phyloP scores from a whole-genome alignment of 2,113 vertebrate species.

The Caracal caracal region DNA sequence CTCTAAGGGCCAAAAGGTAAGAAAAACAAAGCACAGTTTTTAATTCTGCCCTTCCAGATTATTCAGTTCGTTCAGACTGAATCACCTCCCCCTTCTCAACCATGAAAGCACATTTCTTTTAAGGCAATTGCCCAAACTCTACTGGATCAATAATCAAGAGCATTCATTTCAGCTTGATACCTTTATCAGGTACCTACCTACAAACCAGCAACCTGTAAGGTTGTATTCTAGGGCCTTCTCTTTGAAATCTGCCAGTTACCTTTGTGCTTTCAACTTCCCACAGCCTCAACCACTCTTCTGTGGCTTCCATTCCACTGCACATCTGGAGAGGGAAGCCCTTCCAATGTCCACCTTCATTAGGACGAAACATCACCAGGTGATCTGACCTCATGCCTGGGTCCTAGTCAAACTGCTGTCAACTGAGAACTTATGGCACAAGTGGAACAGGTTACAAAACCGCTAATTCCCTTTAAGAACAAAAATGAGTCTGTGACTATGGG shows the following conservation, averaged over 20 bases:
- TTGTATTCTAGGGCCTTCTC: not conserved
- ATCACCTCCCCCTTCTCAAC: not conserved
- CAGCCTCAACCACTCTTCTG: not conserved
- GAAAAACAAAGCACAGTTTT: not conserved
- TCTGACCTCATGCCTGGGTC: not conserved
- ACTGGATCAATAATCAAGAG: not conserved
- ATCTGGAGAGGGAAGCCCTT: not conserved
- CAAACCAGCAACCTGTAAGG: not conserved
- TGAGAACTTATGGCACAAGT: not conserved
- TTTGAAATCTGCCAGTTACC: not conserved
- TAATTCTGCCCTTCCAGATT: not conserved
- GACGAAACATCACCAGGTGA: not conserved
- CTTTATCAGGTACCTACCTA: not conserved
- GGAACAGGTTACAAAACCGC: not conserved
- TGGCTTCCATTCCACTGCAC: not conserved
- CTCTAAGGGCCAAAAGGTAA: not conserved
- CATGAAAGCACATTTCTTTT: not conserved
- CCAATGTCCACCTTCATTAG: not conserved
- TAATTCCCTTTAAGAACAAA: constrained; percentile 11
- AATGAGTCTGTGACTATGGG: not conserved
- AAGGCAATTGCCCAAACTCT: not conserved
- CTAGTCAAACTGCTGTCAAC: not conserved
- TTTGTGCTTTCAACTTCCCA: not conserved
- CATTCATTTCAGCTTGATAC: not conserved
- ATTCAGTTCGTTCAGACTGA: not conserved